A percentile compares a stretch with the other conserved stretches of the same genome.
These are phyloP conservation scores for Diarsia rubi DNA, from an alignment of 2,888 invertebrate species.

Conservation along the genomic window DNA sequence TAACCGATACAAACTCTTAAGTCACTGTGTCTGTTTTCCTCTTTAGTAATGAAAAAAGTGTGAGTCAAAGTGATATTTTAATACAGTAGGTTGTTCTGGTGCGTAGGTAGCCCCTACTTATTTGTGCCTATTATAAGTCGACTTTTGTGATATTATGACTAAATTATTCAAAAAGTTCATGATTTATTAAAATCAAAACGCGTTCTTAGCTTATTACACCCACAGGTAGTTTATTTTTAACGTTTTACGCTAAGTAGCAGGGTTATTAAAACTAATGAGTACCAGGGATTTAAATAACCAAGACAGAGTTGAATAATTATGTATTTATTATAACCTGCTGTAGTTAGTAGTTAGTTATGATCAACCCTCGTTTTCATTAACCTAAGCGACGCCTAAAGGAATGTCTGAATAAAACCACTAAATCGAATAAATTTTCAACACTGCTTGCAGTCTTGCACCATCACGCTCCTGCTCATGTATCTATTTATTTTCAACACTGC, in stretches of 20 bases:
- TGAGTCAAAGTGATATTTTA: not conserved
- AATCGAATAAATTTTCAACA: not conserved
- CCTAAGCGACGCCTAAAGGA: not conserved
- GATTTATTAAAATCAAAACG: not conserved
- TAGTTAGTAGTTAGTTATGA: not conserved
- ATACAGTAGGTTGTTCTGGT: not conserved
- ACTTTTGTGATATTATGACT: not conserved
- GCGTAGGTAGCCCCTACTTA: not conserved
- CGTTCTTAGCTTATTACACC: not conserved
- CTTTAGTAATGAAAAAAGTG: no score
- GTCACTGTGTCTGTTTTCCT: no score
- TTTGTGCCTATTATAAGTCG: not conserved
- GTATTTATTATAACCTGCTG: not conserved
- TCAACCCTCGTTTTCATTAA: not conserved
- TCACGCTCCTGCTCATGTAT: no score
- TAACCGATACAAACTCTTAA: no score
- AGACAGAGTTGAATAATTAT: not conserved
- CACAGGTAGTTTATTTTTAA: not conserved
- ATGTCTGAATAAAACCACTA: not conserved
- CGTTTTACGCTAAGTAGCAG: not conserved
- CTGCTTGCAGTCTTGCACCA: no score
- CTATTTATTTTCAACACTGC: no score
- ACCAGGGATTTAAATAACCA: not conserved
- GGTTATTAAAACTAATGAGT: not conserved
- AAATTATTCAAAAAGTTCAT: conserved; percentile 6